Evolutionary conservation across 2,797 vertebrate genomes (phyloP), one percentile per base, ranked within the genome.

Genomic region (Catamblyrhynchus diadema): DNA sequence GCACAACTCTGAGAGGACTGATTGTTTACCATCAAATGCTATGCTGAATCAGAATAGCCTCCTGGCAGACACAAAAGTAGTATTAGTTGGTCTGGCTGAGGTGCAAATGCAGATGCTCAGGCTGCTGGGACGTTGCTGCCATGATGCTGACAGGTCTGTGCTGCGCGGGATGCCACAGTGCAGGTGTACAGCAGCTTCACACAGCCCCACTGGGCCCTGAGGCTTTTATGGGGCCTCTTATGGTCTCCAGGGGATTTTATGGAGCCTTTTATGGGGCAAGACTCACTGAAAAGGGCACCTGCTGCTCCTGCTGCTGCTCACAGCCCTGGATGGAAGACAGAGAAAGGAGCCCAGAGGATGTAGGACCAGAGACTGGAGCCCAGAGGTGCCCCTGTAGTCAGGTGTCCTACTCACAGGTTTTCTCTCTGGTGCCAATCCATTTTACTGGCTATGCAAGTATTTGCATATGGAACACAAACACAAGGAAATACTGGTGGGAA

Each of bases 101-200:
- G 35, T 39, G 24, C 39, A 51, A 51, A 14, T 9, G 37, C 22
- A 62, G 28, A 9, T 51, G 0, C 1, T 44, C 18, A 44, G 10
- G 1, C 0, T 24, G 35, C 14, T 1, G 4, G 5, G 23, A 37
- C 0, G 0, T 7, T 47, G 12, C 24, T 50, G 30, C 8, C 0
- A 8, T 39, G 35, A 6, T 39, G 35, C 57, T 59, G 25, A 6
- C 33, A 25, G 56, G 56, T 35, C 53, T 56, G 15, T 17, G n/a
- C 8, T 25, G 23, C 54, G 17, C 2, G 1, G 23, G 23, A 37
- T 59, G 57, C 57, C 35, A 13, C 17, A 28, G 18, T 10, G 57
- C 25, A 11, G 25, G 25, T 7, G 35, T 20, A 25, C 57, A 20
- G 35, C 35, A 39, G 35, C 57, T 28, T 14, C 35, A 20, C 57